Conservation (phyloP, 2,797 vertebrate genomes). For the Novumbra hubbsi region DNA sequence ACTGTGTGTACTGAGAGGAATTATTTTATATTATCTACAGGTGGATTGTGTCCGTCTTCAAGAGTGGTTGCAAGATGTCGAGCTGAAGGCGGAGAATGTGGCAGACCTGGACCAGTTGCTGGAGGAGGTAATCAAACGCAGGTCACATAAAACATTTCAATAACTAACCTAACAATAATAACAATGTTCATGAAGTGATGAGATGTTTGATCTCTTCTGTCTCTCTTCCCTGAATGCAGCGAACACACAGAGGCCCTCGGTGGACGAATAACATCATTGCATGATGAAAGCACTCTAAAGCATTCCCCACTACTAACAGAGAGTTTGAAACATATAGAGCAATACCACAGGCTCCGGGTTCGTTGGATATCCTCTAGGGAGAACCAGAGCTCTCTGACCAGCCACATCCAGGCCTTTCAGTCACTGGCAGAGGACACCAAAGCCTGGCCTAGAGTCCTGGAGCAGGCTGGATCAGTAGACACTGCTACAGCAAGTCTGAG, state of each 20-base stretch:
- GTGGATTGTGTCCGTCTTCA: constrained; percentile 31
- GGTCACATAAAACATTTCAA: neutral
- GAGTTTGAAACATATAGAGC: neutral
- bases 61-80: constrained; percentile 14
- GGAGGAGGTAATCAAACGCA: neutral
- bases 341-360: neutral
- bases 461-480: constrained; percentile 56
- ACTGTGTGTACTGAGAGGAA: neutral
- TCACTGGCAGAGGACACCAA: constrained; percentile 56
- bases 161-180: neutral
- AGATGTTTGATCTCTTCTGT: neutral
- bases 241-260: neutral
- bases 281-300: neutral
- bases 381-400: constrained; percentile 19
- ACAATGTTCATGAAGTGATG: neutral
- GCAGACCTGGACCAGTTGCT: neutral
- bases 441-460: constrained; percentile 61
- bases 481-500: constrained; percentile 46
- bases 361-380: constrained; percentile 5
- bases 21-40: neutral
- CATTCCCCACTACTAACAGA: constrained; percentile 2
- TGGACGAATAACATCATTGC: neutral
- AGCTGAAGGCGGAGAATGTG: neutral
- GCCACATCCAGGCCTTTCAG: constrained; percentile 54
- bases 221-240: neutral